Conservation (phyloP, 2,113 vertebrate species). For the Pteruthius melanotis region DNA sequence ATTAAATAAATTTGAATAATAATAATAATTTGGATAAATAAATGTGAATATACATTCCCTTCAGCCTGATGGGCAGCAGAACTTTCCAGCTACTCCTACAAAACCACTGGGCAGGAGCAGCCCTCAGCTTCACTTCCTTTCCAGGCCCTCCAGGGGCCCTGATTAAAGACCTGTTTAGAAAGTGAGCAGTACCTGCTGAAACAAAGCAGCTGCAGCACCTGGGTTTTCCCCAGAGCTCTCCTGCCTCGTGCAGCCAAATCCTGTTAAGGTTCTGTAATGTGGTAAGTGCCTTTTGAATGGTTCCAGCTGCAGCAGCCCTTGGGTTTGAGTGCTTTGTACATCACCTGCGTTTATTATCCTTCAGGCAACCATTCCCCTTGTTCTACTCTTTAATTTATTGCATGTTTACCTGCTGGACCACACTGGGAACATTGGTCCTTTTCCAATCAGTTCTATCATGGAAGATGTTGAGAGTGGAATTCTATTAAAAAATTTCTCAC, state of each 20-base stretch:
- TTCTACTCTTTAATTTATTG: neutral
- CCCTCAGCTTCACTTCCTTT: fast-evolving
- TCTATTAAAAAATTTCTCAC: neutral
- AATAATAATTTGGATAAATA: neutral
- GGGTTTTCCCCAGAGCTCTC: slow-evolving; percentile 5
- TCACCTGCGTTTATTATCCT: neutral
- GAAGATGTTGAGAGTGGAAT: neutral
- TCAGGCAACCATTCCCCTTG: neutral
- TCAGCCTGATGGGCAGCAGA: fast-evolving
- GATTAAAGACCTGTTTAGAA: neutral
- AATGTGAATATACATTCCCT: fast-evolving
- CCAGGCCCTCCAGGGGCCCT: neutral
- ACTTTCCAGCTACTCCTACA: neutral
- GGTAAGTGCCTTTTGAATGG: slow-evolving; percentile 1
- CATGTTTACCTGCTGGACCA: neutral
- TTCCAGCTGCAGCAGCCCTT: slow-evolving; percentile 10
- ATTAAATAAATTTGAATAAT: too few relatives aligned
- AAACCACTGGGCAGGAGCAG: fast-evolving
- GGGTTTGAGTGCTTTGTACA: neutral
- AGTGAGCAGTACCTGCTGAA: neutral
- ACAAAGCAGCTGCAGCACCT: slow-evolving; percentile 27
- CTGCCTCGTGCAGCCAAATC: neutral
- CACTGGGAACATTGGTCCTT: neutral
- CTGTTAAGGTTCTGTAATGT: neutral
- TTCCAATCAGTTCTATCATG: neutral